Evolutionary conservation across 2,888 invertebrate species (phyloP).

Genomic region (Aphidius colemani): DNA sequence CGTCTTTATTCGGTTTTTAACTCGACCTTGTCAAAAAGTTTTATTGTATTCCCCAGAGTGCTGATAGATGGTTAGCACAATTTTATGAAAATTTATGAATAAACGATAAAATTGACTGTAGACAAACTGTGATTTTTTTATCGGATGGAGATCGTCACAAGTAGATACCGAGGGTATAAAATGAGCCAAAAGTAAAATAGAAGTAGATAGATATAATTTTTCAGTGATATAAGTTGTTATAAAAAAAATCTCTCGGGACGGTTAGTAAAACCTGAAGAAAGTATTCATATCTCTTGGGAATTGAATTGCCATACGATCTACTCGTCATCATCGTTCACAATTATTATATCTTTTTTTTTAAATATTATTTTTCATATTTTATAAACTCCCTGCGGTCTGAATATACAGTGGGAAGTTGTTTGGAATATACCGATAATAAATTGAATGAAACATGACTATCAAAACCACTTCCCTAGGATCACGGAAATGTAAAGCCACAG

Average conservation of each 20-base stretch:
- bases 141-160: background rate
- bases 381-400: background rate
- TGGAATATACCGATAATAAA: background rate
- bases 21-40: too few species aligned
- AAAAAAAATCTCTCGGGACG: conserved; percentile 1
- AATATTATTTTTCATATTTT: background rate
- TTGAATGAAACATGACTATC: background rate
- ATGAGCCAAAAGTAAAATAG: background rate
- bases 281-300: conserved; percentile 29
- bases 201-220: background rate
- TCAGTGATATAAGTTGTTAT: background rate
- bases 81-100: too few species aligned
- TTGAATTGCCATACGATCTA: conserved; percentile 34
- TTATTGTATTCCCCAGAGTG: too few species aligned
- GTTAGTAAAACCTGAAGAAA: conserved; percentile 2
- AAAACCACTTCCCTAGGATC: too few species aligned
- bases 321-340: conserved; percentile 29
- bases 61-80: too few species aligned
- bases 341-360: background rate
- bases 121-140: conserved; percentile 4
- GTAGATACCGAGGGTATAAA: background rate
- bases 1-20: too few species aligned
- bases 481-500: too few species aligned
- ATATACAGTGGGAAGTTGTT: background rate
- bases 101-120: background rate